Percentiles rank a stretch among this genome's conserved stretches.
Evolutionary conservation across 1,140 invertebrate genomes (phyloP).

Genomic region (Drosophila lowei): DNA sequence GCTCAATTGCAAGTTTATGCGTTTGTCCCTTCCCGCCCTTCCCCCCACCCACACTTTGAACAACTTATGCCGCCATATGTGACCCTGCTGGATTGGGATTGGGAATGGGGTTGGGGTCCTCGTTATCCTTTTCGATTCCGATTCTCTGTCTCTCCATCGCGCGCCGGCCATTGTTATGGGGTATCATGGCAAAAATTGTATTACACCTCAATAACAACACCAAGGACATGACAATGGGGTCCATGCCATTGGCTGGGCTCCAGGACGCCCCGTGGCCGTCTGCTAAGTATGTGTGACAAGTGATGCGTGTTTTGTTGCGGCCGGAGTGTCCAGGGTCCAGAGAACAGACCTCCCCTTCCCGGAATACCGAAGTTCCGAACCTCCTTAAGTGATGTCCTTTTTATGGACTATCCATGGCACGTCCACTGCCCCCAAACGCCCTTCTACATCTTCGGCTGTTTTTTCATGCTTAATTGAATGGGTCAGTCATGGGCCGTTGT

Average conservation of each 20-base stretch:
- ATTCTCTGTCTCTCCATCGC: slow-evolving; percentile 24
- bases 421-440: not conserved
- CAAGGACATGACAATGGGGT: slow-evolving; percentile 76
- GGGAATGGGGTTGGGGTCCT: slow-evolving; percentile 22
- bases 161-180: slow-evolving; percentile 60
- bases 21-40: slow-evolving; percentile 13
- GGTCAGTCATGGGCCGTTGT: slow-evolving; percentile 74
- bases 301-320: slow-evolving; percentile 83
- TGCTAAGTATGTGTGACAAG: slow-evolving; percentile 80
- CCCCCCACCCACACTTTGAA: not conserved
- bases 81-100: no score
- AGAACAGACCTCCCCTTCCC: no score
- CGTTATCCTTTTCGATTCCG: slow-evolving; percentile 76
- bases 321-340: slow-evolving; percentile 23
- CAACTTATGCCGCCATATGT: slow-evolving; percentile 78
- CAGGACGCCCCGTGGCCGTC: not conserved
- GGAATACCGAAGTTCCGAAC: slow-evolving; percentile 8
- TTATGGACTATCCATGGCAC: slow-evolving; percentile 46
- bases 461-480: slow-evolving; percentile 83
- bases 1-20: slow-evolving; percentile 81
- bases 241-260: slow-evolving; percentile 25
- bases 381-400: slow-evolving; percentile 82
- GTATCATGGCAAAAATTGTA: slow-evolving; percentile 82
- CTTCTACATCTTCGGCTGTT: slow-evolving; percentile 21
- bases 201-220: slow-evolving; percentile 83